A percentile compares a stretch with the other conserved stretches of the same genome.
These are phyloP conservation scores for Meriones unguiculatus DNA, from an alignment of 2,113 vertebrate genomes.

Conservation along the genomic window DNA sequence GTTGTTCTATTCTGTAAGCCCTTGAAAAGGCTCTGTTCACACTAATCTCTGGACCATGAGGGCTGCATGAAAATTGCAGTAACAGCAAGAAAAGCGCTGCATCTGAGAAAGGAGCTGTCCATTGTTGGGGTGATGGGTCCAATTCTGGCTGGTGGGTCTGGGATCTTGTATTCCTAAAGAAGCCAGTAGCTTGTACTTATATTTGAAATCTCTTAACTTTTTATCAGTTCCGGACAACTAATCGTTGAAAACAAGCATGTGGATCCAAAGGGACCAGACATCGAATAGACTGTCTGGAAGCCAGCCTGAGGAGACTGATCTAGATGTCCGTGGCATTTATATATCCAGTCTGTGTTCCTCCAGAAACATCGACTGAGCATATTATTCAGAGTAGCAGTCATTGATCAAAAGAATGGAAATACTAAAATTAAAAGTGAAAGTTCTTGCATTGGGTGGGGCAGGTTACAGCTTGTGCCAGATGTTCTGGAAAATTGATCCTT, in stretches of 20 bases:
- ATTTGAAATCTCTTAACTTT: background rate
- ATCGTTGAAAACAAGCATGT: background rate
- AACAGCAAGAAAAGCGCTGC: background rate
- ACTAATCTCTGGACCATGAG: background rate
- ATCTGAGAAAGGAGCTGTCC: background rate
- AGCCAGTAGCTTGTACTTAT: background rate
- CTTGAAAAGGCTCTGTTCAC: background rate
- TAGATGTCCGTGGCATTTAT: background rate
- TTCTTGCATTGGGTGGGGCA: background rate
- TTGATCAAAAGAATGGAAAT: background rate
- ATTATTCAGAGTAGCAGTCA: background rate
- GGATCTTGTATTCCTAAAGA: background rate
- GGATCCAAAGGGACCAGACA: background rate
- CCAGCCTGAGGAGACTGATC: background rate
- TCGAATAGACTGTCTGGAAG: background rate
- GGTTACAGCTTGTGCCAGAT: background rate
- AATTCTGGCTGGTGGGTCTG: background rate
- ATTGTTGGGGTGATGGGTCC: fast-evolving
- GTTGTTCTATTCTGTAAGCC: background rate
- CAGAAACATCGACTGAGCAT: background rate
- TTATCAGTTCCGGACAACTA: background rate
- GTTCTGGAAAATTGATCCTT: background rate
- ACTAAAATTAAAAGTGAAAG: background rate
- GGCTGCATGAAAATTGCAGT: background rate
- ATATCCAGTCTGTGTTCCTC: background rate